Evolutionary conservation across 2,888 invertebrate species (phyloP), one percentile per base, ranked within the genome.

Genomic region (Diarsia brunnea): DNA sequence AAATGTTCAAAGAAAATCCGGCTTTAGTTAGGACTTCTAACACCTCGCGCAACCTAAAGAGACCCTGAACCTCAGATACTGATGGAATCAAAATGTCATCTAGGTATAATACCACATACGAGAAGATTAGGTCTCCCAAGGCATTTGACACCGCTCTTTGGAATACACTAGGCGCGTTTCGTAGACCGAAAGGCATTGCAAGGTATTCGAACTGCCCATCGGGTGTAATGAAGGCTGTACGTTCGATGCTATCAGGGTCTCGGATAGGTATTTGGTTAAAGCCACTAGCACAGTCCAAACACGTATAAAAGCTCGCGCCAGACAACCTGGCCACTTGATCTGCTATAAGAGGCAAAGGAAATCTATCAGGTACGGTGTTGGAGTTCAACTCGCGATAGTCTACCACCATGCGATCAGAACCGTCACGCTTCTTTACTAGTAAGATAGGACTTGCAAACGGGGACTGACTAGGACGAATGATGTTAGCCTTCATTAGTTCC

Each of bases 381-480:
- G 21, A 27, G 16, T 65, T 65, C 10, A 65, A 19, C 5, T 65
- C 65, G 10, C 65, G 47, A 19, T 65, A 47, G 45, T 65, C 27
- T 19, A 65, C 27, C n/a, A 24, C 24, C 65, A 65, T 65, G 47
- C 65, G 65, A 19, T 65, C 27, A 27, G 19, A 19, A 1, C 65
- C 65, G 10, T 65, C 65, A 10, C 24, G 24, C 47, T 65, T 65
- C 11, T 65, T 27, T 0, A 47, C 65, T 4, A 65, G 11, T 19
- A 47, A 11, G 5, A 65, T 65, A 4, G 65, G 65, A 47, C 65
- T 65, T 19, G 65, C 65, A 65, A 65, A 65, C 1, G 49, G 51
- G 21, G 31, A 66, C 21, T 51, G 21, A 66, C 66, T 66, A 51
- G 66, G 49, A 7, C 66, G 66, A 66, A 66, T 51, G 21, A 66